Evolutionary conservation across 37 sponge, comb jelly and placozoan species (phyloP).

Genomic region (Theonella swinhoei): DNA sequence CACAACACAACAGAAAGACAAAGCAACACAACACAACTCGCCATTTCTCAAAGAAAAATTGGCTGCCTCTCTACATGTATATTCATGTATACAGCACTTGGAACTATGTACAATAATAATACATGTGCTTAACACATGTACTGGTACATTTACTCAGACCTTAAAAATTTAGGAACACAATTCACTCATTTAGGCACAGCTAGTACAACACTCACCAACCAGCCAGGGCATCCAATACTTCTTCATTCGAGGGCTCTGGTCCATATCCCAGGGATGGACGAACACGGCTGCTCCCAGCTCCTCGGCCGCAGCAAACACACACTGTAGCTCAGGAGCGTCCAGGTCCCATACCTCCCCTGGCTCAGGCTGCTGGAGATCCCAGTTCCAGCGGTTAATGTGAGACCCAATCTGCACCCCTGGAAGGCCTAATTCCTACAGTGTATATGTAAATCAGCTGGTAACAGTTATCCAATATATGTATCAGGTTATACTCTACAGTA

Average conservation of each 20-base stretch:
- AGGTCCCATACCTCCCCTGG: conserved; percentile 72
- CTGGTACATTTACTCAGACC: no score
- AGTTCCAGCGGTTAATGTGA: conserved; percentile 84
- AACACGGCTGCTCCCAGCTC: conserved; percentile 80
- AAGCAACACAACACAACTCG: no score
- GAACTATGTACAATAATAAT: background rate
- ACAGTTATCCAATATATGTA: no score
- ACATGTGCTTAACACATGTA: no score
- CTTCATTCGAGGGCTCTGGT: conserved; percentile 76
- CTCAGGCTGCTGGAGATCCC: background rate
- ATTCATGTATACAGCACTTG: background rate
- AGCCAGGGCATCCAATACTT: conserved; percentile 97
- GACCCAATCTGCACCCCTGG: conserved; percentile 95
- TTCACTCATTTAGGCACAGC: background rate
- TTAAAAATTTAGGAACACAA: background rate
- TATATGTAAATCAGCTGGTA: no score
- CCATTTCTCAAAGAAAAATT: no score
- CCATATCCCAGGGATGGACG: conserved; percentile 96
- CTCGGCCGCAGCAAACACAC: conserved; percentile 87
- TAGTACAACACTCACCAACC: conserved; percentile 75
- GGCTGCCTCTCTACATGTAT: no score
- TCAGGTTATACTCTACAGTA: background rate
- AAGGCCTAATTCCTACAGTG: conserved; percentile 74
- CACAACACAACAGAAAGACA: background rate
- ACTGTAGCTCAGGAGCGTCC: conserved; percentile 87